Evolutionary conservation across 1,140 invertebrate genomes (phyloP).

Genomic region (Drosophila auraria): DNA sequence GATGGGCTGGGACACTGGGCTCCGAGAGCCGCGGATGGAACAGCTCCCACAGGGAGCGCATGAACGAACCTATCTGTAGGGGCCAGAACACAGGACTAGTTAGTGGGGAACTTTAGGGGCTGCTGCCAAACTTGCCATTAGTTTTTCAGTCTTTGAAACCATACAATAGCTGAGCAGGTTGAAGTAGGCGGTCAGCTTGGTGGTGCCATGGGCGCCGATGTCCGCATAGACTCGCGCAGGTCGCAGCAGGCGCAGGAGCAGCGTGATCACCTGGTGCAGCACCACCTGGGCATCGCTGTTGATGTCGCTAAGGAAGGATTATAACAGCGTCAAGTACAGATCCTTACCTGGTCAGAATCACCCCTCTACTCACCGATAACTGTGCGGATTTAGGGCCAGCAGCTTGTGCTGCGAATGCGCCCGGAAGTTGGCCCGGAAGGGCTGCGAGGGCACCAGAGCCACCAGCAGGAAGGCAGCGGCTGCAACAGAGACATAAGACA

Average conservation of each 20-base stretch:
- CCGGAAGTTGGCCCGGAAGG: conserved; percentile 94
- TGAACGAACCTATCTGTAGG: conserved; percentile 93
- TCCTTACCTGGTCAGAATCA: background rate
- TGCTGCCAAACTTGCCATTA: conserved; percentile 90
- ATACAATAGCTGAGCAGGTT: conserved; percentile 95
- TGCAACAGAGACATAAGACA: conserved; percentile 76
- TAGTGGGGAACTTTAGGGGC: conserved; percentile 5
- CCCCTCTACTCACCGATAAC: conserved; percentile 63
- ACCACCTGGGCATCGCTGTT: conserved; percentile 91
- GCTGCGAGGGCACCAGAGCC: conserved; percentile 93
- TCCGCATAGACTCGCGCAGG: conserved; percentile 94
- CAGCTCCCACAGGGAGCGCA: conserved; percentile 95
- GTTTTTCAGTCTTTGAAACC: conserved; percentile 94
- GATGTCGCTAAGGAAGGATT: conserved; percentile 83
- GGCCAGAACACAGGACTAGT: conserved; percentile 27
- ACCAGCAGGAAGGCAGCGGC: conserved; percentile 95
- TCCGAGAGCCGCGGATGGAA: conserved; percentile 98
- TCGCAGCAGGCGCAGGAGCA: conserved; percentile 91
- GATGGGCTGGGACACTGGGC: conserved; percentile 96
- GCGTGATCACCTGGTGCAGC: conserved; percentile 94
- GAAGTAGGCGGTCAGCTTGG: conserved; percentile 96
- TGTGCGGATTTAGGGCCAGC: conserved; percentile 70
- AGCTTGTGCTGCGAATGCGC: conserved; percentile 84
- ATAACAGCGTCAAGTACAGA: background rate
- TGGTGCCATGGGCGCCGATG: conserved; percentile 93